Percentiles rank a stretch among this genome's conserved stretches.
Conservation (phyloP, 2,888 invertebrate species). For the Acleris laterana region DNA sequence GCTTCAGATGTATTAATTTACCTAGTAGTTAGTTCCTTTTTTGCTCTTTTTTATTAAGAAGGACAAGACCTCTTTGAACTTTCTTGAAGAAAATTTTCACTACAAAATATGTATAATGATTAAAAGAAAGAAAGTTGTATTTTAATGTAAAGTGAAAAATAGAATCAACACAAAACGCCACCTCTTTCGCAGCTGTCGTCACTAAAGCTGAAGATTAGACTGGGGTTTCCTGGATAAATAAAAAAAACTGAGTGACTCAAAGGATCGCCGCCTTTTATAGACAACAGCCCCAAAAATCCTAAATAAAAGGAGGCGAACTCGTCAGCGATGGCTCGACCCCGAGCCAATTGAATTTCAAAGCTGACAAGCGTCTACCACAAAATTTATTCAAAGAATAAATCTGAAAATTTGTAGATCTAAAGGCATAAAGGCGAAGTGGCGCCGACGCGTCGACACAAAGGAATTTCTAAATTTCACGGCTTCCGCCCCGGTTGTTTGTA, state of each 20-base stretch:
- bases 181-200: conserved; percentile 7
- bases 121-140: background rate
- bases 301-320: conserved; percentile 72
- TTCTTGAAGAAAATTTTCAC: too few species aligned
- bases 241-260: conserved; percentile 49
- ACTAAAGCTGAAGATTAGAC: conserved; percentile 24
- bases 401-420: conserved; percentile 84
- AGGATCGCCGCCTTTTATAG: conserved; percentile 51
- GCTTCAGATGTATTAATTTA: too few species aligned
- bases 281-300: conserved; percentile 59
- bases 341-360: conserved; percentile 84
- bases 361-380: conserved; percentile 80
- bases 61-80: too few species aligned
- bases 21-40: too few species aligned
- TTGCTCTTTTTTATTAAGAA: too few species aligned
- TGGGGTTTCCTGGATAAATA: conserved; percentile 40
- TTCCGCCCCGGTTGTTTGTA: conserved; percentile 81
- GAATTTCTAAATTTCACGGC: conserved; percentile 84
- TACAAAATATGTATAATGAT: background rate
- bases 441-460: conserved; percentile 80
- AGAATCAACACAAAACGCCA: background rate
- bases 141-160: background rate
- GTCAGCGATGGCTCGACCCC: conserved; percentile 80
- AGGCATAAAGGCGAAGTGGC: conserved; percentile 80
- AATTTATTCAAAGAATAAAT: conserved; percentile 85